Conservation (phyloP, 2,888 invertebrate genomes). For the Entomobrya proxima region DNA sequence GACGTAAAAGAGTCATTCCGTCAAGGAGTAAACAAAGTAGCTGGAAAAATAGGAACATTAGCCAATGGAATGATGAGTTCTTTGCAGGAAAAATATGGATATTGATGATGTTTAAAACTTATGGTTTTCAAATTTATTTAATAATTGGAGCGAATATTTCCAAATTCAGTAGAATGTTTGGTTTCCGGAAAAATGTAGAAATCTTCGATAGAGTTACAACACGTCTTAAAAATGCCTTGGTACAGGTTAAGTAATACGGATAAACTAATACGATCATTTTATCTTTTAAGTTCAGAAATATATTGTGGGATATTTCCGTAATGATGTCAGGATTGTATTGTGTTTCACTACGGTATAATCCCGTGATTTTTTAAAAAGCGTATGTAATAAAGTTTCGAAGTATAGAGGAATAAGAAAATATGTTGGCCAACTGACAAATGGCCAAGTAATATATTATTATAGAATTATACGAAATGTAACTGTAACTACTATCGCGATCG, state of each 20-base stretch:
- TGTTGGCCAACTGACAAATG: background rate
- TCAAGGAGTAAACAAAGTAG: conserved; percentile 97
- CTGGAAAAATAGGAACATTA: conserved; percentile 95
- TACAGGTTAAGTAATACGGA: background rate
- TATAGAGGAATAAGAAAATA: background rate
- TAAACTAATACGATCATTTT: background rate
- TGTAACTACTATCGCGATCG: background rate
- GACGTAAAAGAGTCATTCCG: conserved; percentile 98
- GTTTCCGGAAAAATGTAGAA: background rate
- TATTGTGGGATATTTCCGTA: too few relatives aligned
- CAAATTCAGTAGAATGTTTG: background rate
- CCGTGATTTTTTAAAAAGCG: too few relatives aligned
- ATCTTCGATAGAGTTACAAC: too few relatives aligned
- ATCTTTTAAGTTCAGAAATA: too few relatives aligned
- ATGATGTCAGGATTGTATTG: too few relatives aligned
- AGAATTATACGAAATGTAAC: background rate
- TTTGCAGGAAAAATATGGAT: conserved; percentile 84
- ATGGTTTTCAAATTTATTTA: background rate
- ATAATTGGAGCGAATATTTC: background rate
- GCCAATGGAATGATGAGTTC: conserved; percentile 96
- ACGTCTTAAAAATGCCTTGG: too few relatives aligned
- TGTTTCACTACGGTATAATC: too few relatives aligned
- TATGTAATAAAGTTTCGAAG: background rate
- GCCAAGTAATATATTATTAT: background rate
- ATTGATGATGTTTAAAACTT: conserved; percentile 56